Conservation (phyloP, 2,113 vertebrate genomes). For the Daboia siamensis region DNA sequence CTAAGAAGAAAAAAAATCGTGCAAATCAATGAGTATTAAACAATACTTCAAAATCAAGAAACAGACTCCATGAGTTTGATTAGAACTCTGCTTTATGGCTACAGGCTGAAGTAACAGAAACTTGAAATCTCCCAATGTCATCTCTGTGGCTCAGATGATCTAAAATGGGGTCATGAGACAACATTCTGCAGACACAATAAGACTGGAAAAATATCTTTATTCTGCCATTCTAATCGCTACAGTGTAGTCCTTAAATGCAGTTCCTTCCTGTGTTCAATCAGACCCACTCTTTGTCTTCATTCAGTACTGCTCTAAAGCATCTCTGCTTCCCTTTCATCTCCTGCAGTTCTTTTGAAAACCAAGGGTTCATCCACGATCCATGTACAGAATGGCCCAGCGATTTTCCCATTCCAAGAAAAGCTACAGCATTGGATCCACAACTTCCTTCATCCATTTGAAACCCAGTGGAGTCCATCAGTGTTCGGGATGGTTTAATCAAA, state of each 20-base stretch:
- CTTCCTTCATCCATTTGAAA: neutral
- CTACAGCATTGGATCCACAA: neutral
- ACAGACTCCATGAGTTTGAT: neutral
- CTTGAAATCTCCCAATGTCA: neutral
- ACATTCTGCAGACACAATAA: neutral
- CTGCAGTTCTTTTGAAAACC: neutral
- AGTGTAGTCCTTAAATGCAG: neutral
- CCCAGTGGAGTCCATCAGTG: neutral
- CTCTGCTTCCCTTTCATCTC: neutral
- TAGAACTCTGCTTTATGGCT: neutral
- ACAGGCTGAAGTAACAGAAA: neutral
- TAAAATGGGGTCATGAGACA: neutral
- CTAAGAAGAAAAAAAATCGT: neutral
- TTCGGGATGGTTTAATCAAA: neutral
- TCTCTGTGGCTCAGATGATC: neutral
- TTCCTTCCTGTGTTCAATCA: neutral
- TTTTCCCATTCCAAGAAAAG: neutral
- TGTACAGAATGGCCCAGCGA: neutral
- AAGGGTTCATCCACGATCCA: neutral
- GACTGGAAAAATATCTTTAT: neutral
- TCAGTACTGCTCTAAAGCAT: neutral
- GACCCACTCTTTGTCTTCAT: neutral
- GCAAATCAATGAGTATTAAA: neutral
- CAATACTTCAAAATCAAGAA: neutral
- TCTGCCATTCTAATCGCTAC: neutral